These are phyloP conservation scores for Mamestra configurata DNA, from an alignment of 1,140 invertebrate genomes.

Conservation along the genomic window DNA sequence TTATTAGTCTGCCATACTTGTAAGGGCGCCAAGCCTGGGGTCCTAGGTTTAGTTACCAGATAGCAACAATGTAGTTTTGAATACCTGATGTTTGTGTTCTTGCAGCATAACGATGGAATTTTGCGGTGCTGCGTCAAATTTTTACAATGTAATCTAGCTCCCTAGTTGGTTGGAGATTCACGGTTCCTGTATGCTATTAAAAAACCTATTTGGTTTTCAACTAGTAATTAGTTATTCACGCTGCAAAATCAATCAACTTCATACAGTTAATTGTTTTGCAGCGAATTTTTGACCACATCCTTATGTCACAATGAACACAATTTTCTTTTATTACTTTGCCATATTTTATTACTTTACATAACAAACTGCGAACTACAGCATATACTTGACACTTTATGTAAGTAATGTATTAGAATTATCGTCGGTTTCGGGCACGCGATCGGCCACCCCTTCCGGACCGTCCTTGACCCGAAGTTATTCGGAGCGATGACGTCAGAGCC, in stretches of 20 bases:
- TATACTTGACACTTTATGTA: conserved; percentile 22
- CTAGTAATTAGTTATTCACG: too few species aligned
- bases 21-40: neutral
- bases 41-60: neutral
- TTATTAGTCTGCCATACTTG: conserved; percentile 14
- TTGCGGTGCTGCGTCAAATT: neutral
- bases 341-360: neutral
- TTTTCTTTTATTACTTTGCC: neutral
- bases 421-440: conserved; percentile 44
- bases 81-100: neutral
- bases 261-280: too few species aligned
- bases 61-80: neutral
- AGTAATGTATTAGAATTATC: conserved; percentile 49
- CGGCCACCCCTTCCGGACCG: conserved; percentile 43
- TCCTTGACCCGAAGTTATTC: conserved; percentile 48
- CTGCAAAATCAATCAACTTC: too few species aligned
- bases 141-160: too few species aligned
- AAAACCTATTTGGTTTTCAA: too few species aligned
- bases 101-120: neutral
- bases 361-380: conserved; percentile 16
- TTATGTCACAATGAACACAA: too few species aligned
- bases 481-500: conserved; percentile 46
- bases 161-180: too few species aligned
- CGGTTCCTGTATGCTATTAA: too few species aligned
- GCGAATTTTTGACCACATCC: too few species aligned